Base-by-base conservation (phyloP, 2,113 vertebrate species). In the Forbesichthys agassizii region DNA sequence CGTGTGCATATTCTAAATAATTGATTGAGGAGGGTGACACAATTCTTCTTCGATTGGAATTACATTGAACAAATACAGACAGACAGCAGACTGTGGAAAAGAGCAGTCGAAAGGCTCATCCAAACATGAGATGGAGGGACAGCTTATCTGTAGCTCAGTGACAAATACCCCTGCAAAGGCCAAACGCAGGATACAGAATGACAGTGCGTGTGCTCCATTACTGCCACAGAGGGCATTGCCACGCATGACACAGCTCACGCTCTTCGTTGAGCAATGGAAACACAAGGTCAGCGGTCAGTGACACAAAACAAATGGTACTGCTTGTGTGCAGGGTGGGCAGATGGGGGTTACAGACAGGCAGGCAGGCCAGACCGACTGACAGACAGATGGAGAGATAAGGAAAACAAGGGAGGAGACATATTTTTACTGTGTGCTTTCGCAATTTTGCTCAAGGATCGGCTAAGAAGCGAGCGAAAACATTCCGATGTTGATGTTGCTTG, bases 241-340 rank as follows among this genome's bases (percentile, higher is more conserved):
- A 64, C 56, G 77, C 42, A 62, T 9, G 74, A 72, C 61, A 57
- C 73, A 69, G 59, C 59, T 61, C 61, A 54, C 53, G 57, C 73
- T 53, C 77, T 66, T 76, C 70, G 76, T 27, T 77, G 72, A 82
- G 67, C 71, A 78, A 64, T 71, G 74, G 77, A 84, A 84, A 82
- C 64, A 75, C 72, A 74, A 79, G 69, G 77, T 78, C 73, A 82
- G 67, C 20, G 67, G 51, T 18, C 13, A 79, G 66, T 49, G 68
- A 63, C 57, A 68, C 51, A 58, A 61, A 66, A 55, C 13, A 51
- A 16, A 58, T 8, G 36, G 5, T 14, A 60, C 46, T 14, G 11
- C n/a, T 18, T 58, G 64, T 33, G n/a, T 69, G 27, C 36, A 53
- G 7, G 8, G 54, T 12, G 7, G 8, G 54, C 8, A 36, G 46